Evolutionary conservation across 2,888 invertebrate genomes (phyloP), one percentile per base, ranked within the genome.

Genomic region (Pachycephus smyrnensis): DNA sequence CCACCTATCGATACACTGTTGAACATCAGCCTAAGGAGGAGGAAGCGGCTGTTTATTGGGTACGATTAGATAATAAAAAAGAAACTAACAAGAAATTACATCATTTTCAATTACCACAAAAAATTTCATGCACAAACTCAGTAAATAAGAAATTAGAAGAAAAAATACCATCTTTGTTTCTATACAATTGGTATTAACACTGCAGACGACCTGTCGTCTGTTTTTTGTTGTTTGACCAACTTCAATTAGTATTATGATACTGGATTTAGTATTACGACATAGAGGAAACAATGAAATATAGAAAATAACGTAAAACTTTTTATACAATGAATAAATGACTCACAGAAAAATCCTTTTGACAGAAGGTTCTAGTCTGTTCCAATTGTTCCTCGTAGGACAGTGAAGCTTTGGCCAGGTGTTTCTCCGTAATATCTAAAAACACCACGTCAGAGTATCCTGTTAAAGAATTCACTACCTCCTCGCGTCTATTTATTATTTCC

Each of bases 1-100:
- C 87, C 75, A 86, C 85, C 79, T 89, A 90, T 82, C 87, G 86
- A 79, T 86, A 88, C 80, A 86, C 84, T 79, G 79, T 88, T 80
- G 89, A 90, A 77, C 87, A 85, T 69, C 89, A 84, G 6, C 85
- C 89, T 31, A 91, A 88, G 82, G 94, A 94, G 82, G 94, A 94
- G 83, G 94, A 94, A 90, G 92, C 92, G 80, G 94, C 94, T 87
- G 92, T 92, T 86, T 94, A 93, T 88, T 94, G 94, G 94, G 94
- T 94, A 93, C 92, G 93, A 93, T 89, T 15, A 40, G 4, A 40
- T 1, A 15, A 40, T 40, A 40, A 0, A 40, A 4, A 40, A 15
- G 12, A n/a, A n/a, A n/a, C n/a, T 15, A 15, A 12, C 12, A 40
- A 0, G 40, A 40, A 40, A 40, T 23, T 1, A 55, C 9, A 55